Evolutionary conservation across 2,113 vertebrate genomes (phyloP).

Genomic region (Mesoclemmys tuberculata): DNA sequence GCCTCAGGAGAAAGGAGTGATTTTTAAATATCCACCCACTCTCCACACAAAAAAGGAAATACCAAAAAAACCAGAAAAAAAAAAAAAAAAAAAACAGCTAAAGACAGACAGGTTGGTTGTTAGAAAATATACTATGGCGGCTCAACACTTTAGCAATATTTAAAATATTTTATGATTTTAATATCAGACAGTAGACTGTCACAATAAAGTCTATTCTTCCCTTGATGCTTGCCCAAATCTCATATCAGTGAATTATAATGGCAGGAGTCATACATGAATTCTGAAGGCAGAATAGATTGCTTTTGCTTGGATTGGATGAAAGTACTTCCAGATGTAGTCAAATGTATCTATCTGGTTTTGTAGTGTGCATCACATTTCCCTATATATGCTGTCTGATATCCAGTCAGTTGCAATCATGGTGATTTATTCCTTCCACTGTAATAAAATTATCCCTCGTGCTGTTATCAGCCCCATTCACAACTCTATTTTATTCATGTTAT

Average conservation of each 20-base stretch:
- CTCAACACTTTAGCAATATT: background rate
- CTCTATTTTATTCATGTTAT: background rate
- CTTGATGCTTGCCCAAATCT: background rate
- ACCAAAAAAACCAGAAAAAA: background rate
- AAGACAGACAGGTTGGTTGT: background rate
- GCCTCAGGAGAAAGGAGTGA: background rate
- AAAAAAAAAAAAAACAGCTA: background rate
- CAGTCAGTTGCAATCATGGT: background rate
- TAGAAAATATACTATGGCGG: background rate
- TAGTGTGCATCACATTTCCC: background rate
- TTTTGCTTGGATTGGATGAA: background rate
- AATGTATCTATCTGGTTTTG: background rate
- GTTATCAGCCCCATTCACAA: background rate
- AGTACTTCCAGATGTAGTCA: accelerated
- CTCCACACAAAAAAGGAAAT: background rate
- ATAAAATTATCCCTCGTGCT: background rate
- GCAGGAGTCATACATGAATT: background rate
- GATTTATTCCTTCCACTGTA: background rate
- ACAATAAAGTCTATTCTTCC: background rate
- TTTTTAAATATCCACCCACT: background rate
- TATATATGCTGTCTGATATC: background rate
- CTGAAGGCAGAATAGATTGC: background rate
- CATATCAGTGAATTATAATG: background rate
- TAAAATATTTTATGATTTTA: background rate
- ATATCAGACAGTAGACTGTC: background rate